Percentiles rank a stretch among this genome's conserved stretches.
Conservation (phyloP, 2,113 vertebrate species). For the Trichomycterus rosablanca region DNA sequence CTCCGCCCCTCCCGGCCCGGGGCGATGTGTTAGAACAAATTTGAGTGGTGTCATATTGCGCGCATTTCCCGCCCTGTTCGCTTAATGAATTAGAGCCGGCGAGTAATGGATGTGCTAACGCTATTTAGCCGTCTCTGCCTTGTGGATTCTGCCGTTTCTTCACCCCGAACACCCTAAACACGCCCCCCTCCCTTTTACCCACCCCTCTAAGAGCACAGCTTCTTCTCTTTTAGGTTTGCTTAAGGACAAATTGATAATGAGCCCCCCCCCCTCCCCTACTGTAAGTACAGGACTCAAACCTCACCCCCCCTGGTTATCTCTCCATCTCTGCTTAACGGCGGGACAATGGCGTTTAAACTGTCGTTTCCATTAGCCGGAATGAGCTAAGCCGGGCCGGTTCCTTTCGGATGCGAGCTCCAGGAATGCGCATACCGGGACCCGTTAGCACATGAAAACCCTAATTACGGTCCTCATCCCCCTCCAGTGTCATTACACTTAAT, state of each 20-base stretch:
- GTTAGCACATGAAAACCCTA: slow-evolving; percentile 95
- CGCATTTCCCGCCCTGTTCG: slow-evolving; percentile 64
- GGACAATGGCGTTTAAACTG: slow-evolving; percentile 43
- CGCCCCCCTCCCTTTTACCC: neutral
- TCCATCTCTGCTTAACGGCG: slow-evolving; percentile 40
- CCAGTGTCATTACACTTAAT: slow-evolving; percentile 82
- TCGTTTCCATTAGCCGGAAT: slow-evolving; percentile 44
- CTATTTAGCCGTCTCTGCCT: slow-evolving; percentile 59
- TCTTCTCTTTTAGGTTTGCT: slow-evolving; percentile 34
- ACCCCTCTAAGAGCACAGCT: neutral
- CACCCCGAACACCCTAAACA: slow-evolving; percentile 1
- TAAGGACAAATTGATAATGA: slow-evolving; percentile 48
- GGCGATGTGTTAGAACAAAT: slow-evolving; percentile 74
- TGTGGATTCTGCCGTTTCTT: slow-evolving; percentile 42
- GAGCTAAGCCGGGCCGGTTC: slow-evolving; percentile 30
- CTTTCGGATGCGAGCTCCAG: slow-evolving; percentile 38
- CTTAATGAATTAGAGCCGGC: slow-evolving; percentile 72
- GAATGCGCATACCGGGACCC: slow-evolving; percentile 81
- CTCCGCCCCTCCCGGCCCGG: slow-evolving; percentile 32
- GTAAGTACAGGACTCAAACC: slow-evolving; percentile 41
- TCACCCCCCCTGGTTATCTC: slow-evolving; percentile 34
- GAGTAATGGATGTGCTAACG: slow-evolving; percentile 66
- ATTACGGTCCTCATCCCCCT: slow-evolving; percentile 66
- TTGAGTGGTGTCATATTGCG: slow-evolving; percentile 76
- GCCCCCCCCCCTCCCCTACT: slow-evolving; percentile 41